Evolutionary conservation across 2,797 vertebrate species (phyloP), one percentile per base, ranked within the genome.

Genomic region (Eospalax fontanierii): DNA sequence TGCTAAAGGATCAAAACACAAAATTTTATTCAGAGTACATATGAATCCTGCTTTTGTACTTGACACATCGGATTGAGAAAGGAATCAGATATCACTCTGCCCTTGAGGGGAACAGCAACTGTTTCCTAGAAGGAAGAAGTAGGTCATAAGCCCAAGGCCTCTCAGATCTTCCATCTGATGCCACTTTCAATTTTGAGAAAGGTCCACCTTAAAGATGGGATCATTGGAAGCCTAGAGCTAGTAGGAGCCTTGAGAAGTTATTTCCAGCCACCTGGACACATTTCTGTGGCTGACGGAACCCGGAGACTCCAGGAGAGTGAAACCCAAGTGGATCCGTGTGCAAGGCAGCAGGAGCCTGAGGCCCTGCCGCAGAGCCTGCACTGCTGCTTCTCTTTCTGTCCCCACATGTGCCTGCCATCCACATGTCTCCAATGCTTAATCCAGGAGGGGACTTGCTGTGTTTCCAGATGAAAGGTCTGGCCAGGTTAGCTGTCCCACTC

Each of bases 151-250:
- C 26, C 19, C 9, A 6, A 75, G 65, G 46, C 74, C 38, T 9
- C 30, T 59, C 30, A 76, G 30, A 18, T 80, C 35, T 22, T 93
- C 59, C 63, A 75, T 5, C 0, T 0, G 16, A 59, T 21, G n/a
- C 43, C 35, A 57, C 2, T 73, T 83, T 93, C 92, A 57, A 15
- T 81, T 61, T 66, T 79, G 33, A 89, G 79, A 95, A 84, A 93
- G 33, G 80, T 84, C 12, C 46, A 46, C 33, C 40, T 24, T 26
- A 26, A 54, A 35, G 65, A 54, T 18, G 43, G 30, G 33, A 16
- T 10, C 2, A 0, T 22, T 66, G 11, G 65, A 46, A 28, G 24
- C 40, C 30, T 28, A 28, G 15, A 22, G 46, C 21, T 79, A 10
- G n/a, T 19, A 28, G 33, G 33, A 18, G 43, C 4, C 22, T 50